Evolutionary conservation across 2,888 invertebrate genomes (phyloP).

Genomic region (Bombyx huttoni): DNA sequence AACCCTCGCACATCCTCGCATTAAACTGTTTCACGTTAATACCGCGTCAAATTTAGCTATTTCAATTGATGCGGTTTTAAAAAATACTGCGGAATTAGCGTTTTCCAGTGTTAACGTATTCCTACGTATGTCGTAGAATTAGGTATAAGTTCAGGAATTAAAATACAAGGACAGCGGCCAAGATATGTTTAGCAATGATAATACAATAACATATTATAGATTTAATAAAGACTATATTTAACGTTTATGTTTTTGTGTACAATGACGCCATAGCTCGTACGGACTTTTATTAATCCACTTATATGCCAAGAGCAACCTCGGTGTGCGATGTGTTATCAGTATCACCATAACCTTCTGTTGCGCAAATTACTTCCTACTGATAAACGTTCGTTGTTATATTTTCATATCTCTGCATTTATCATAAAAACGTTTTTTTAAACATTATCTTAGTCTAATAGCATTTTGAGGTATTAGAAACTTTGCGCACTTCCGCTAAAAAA

Average conservation of each 20-base stretch:
- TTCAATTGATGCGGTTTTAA: too few relatives aligned
- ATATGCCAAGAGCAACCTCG: conserved; percentile 19
- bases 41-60: not conserved
- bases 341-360: conserved; percentile 55
- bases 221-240: too few relatives aligned
- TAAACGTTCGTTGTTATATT: conserved; percentile 26
- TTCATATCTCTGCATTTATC: conserved; percentile 10
- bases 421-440: conserved; percentile 18
- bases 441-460: not conserved
- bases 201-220: too few relatives aligned
- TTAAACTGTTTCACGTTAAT: conserved; percentile 13
- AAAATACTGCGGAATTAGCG: too few relatives aligned
- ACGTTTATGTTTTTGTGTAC: not conserved
- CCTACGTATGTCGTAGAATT: too few relatives aligned
- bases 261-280: not conserved
- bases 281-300: conserved; percentile 10
- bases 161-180: too few relatives aligned
- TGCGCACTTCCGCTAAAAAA: too few relatives aligned
- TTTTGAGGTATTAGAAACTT: too few relatives aligned
- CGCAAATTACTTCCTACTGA: conserved; percentile 64
- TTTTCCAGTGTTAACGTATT: too few relatives aligned
- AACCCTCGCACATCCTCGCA: conserved; percentile 8
- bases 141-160: too few relatives aligned
- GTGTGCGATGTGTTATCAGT: conserved; percentile 33
- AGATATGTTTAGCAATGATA: too few relatives aligned